Evolutionary conservation across 92 coral and sea anemone species (phyloP).

Genomic region (Umimayanthus chanpuru): DNA sequence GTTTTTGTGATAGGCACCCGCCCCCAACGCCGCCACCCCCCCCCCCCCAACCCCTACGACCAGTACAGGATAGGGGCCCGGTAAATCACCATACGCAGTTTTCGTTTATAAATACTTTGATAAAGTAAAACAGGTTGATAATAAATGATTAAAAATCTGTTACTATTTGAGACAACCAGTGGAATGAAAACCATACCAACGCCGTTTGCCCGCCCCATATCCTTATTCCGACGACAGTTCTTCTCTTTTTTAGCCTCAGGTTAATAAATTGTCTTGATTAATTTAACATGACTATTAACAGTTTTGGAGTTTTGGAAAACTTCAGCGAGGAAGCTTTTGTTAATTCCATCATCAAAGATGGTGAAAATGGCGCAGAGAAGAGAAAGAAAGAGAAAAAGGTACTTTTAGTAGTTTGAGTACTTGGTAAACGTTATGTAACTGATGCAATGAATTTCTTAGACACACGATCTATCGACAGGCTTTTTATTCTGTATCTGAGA

Average conservation of each 20-base stretch:
- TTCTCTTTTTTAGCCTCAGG: too few relatives aligned
- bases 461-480: not conserved
- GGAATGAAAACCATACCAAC: too few relatives aligned
- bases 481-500: not conserved
- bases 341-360: not conserved
- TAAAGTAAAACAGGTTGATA: not conserved
- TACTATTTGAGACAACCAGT: too few relatives aligned
- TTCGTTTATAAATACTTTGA: not conserved
- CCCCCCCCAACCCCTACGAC: too few relatives aligned
- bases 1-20: too few relatives aligned
- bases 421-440: not conserved
- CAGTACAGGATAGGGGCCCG: too few relatives aligned
- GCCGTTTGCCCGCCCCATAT: too few relatives aligned
- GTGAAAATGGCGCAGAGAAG: not conserved
- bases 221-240: too few relatives aligned
- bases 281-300: not conserved
- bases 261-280: too few relatives aligned
- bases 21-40: too few relatives aligned
- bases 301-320: not conserved
- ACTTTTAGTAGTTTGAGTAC: not conserved
- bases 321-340: not conserved
- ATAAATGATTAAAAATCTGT: not conserved
- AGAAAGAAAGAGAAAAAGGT: not conserved
- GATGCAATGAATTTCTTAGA: not conserved
- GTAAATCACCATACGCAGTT: not conserved